Base-by-base conservation (phyloP, 1,140 invertebrate species). In the Hyposmocoma kahamanoa region DNA sequence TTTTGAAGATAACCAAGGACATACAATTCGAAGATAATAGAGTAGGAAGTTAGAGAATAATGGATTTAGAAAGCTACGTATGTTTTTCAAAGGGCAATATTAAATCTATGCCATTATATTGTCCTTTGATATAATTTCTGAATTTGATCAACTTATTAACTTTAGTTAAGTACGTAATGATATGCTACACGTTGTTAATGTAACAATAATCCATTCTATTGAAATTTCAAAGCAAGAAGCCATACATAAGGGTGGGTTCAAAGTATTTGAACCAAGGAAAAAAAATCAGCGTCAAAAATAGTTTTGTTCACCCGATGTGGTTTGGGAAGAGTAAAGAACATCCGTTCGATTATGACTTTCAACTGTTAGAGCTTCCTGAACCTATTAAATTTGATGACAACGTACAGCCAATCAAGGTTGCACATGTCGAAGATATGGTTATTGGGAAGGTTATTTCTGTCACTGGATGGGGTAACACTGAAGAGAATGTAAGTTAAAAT, bases 381-480 rank as follows among this genome's bases (percentile, higher is more conserved):
- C 28, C 48, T 4, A 50, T 84, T 47, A 68, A 66, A 17, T 78
- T 68, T 22, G 65, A 73, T 38, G 67, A 72, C 4, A 74, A 76
- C 2, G 44, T 79, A 1, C 77, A 79, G 26, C 72, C 81, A 0
- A 47, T 84, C 0, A 83, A 81, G 42, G 50, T 84, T 19, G 81
- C 66, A 1, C 69, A 67, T 46, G 72, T 78, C 0, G 70, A 81
- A 28, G 78, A 84, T 38, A 83, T 84, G 78, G 61, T 74, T 1
- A 65, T 83, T 24, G 75, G 77, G 0, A 84, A 82, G 47, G 59
- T 80, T 0, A 42, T 84, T 1, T 78, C 78, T 0, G 78, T 84
- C 0, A 79, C 78, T 39, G 81, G 81, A 9, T 84, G 81, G 81
- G 81, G 81, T 0, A 84, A 84, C 44, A 82, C 74, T 9, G 64